phyloP scores from a whole-genome alignment of 2,888 invertebrate species.

The Periphyllus acericola region DNA sequence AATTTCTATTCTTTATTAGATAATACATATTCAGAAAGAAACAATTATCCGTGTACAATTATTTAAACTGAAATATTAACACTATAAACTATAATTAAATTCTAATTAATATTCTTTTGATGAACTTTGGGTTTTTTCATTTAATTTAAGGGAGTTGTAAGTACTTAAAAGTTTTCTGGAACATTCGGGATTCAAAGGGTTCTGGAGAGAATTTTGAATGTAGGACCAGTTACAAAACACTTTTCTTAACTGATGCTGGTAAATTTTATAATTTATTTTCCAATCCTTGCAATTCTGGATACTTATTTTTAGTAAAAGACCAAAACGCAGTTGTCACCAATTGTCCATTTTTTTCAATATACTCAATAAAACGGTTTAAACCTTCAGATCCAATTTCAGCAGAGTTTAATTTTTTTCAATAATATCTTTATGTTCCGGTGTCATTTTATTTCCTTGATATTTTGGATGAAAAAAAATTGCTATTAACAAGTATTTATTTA shows the following conservation, averaged over 20 bases:
- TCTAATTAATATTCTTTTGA: constrained; percentile 4
- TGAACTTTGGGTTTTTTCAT: constrained; percentile 1
- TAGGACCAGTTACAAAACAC: too few species aligned
- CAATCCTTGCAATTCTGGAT: too few species aligned
- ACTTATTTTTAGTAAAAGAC: constrained; percentile 6
- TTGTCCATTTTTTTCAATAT: neutral
- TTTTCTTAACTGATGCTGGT: too few species aligned
- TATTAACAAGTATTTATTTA: constrained; percentile 28
- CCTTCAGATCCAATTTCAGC: neutral
- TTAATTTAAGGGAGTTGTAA: constrained; percentile 15
- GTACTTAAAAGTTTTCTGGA: neutral
- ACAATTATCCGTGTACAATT: neutral
- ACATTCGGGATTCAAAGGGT: constrained; percentile 16
- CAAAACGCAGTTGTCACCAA: constrained; percentile 2
- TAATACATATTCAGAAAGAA: neutral
- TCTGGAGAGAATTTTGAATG: neutral
- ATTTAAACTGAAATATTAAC: too few species aligned
- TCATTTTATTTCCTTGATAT: constrained; percentile 4
- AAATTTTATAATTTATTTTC: too few species aligned
- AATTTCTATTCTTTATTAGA: neutral
- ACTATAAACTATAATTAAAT: neutral
- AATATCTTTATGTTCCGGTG: constrained; percentile 7
- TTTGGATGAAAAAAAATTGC: neutral
- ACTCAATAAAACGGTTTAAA: neutral
- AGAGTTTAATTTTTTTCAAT: neutral